A percentile compares a stretch with the other conserved stretches of the same genome.
phyloP scores from a whole-genome alignment of 2,113 vertebrate species.

The Dolichotis patagonum region DNA sequence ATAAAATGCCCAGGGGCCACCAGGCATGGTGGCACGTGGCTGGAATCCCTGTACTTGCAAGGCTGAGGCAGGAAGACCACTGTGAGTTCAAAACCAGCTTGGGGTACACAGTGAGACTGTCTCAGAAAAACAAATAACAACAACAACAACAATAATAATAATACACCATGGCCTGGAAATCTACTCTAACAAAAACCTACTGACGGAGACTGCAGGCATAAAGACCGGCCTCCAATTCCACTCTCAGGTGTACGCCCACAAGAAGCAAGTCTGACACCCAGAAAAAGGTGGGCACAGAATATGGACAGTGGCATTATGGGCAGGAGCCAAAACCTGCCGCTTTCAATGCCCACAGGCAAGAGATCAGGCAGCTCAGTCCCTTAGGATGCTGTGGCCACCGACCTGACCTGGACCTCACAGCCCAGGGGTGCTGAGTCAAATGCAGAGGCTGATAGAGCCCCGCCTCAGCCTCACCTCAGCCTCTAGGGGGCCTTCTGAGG shows the following conservation, averaged over 20 bases:
- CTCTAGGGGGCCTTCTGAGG: background rate
- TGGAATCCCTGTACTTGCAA: background rate
- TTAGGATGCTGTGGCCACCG: background rate
- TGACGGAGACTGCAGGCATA: background rate
- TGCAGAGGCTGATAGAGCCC: background rate
- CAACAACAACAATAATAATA: background rate
- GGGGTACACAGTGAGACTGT: too few species aligned
- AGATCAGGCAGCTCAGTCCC: background rate
- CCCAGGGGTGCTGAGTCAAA: background rate
- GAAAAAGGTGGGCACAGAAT: background rate
- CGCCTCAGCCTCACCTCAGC: background rate
- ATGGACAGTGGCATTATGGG: rapidly evolving
- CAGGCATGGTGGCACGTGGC: background rate
- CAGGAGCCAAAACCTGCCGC: background rate
- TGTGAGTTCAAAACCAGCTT: background rate
- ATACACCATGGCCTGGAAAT: background rate
- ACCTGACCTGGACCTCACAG: background rate
- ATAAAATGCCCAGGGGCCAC: background rate
- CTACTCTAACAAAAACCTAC: background rate
- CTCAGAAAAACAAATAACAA: background rate
- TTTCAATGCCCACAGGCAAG: too few species aligned
- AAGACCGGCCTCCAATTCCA: background rate
- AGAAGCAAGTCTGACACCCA: background rate
- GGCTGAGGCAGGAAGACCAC: background rate
- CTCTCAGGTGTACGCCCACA: background rate